Conservation (phyloP, 1,140 invertebrate species). For the Pseudomyrmex flavicornis region DNA sequence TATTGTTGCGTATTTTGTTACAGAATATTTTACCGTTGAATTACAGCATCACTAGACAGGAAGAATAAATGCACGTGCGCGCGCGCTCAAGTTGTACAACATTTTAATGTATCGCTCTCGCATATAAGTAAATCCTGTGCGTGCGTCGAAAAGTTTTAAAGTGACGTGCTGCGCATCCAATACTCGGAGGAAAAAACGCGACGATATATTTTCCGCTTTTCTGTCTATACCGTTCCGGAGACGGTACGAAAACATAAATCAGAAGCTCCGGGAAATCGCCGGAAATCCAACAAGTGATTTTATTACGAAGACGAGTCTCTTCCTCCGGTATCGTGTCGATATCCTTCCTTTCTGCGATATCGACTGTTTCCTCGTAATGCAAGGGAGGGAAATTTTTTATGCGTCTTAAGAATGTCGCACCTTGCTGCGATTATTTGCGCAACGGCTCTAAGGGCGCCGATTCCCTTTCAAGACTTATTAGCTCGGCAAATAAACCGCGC, state of each 20-base stretch:
- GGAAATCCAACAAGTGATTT: conserved; percentile 81
- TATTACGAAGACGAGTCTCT: conserved; percentile 72
- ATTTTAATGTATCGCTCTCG: conserved; percentile 28
- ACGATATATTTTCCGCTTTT: conserved; percentile 48
- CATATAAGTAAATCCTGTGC: conserved; percentile 25
- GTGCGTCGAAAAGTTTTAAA: conserved; percentile 15
- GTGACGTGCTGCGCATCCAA: conserved; percentile 48
- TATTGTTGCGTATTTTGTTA: background rate
- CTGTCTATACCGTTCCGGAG: conserved; percentile 16
- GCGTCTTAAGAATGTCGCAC: conserved; percentile 38
- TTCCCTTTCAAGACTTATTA: conserved; percentile 60
- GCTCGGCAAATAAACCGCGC: conserved; percentile 45
- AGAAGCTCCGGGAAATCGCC: conserved; percentile 58
- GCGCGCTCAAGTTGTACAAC: background rate
- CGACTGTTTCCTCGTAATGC: conserved; percentile 52
- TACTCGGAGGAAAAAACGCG: conserved; percentile 8
- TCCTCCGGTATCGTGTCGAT: conserved; percentile 32
- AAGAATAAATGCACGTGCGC: background rate
- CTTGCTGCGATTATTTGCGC: conserved; percentile 35
- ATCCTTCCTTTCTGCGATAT: conserved; percentile 56
- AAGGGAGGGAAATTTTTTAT: conserved; percentile 58
- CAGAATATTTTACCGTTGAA: background rate
- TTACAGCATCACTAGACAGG: no score
- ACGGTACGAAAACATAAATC: conserved; percentile 54
- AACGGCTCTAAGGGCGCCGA: conserved; percentile 46